phyloP scores from a whole-genome alignment of 2,888 invertebrate genomes.

The Eristalinus sepulchralis region DNA sequence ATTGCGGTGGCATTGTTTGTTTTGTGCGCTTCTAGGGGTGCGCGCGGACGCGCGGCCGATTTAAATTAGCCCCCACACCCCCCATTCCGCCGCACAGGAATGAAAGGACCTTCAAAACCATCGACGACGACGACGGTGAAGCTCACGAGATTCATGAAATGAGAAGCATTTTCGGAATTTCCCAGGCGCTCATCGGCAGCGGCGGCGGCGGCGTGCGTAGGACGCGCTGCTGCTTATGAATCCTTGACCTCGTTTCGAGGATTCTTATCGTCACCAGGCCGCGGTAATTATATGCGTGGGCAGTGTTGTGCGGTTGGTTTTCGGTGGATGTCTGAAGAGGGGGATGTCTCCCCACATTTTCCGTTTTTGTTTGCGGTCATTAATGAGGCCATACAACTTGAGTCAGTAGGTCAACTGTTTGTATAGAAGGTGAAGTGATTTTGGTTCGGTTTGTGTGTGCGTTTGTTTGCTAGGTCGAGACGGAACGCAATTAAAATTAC shows the following conservation, averaged over 20 bases:
- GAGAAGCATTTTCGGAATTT: constrained; percentile 17
- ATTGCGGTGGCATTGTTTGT: constrained; percentile 36
- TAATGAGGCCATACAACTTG: constrained; percentile 57
- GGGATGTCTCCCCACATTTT: background rate
- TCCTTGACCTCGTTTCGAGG: constrained; percentile 52
- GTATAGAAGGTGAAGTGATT: constrained; percentile 38
- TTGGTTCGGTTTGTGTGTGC: constrained; percentile 7
- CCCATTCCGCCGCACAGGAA: background rate
- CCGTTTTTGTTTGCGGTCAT: constrained; percentile 20
- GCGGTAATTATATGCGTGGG: constrained; percentile 60
- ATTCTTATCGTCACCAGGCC: constrained; percentile 34
- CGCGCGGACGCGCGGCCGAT: constrained; percentile 2
- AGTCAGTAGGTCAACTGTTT: constrained; percentile 59
- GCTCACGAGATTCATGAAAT: constrained; percentile 19
- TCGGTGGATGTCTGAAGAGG: constrained; percentile 34
- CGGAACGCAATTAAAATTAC: background rate
- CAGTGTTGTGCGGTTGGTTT: constrained; percentile 17
- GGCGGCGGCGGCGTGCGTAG: constrained; percentile 18
- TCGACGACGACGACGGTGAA: background rate
- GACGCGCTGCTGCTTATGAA: constrained; percentile 13
- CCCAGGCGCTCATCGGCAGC: background rate
- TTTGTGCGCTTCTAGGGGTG: constrained; percentile 20
- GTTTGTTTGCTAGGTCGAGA: background rate
- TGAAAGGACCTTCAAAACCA: constrained; percentile 6
- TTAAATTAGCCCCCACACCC: constrained; percentile 46